phyloP scores from a whole-genome alignment of 2,797 vertebrate genomes.

The Acanthopagrus latus region DNA sequence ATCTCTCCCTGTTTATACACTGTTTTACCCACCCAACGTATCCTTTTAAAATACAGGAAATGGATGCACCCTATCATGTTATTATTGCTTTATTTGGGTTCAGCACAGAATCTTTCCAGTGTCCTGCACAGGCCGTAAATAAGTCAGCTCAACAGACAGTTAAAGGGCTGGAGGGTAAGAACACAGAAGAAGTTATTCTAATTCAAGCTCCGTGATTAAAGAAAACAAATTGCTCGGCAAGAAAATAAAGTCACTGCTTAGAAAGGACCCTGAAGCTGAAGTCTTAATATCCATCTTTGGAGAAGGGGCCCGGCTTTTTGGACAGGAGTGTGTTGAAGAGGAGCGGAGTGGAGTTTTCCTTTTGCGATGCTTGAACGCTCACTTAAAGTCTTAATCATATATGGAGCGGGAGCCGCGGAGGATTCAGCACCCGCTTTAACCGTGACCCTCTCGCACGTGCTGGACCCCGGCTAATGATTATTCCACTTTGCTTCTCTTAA shows the following conservation, averaged over 20 bases:
- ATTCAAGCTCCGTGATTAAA: slow-evolving; percentile 53
- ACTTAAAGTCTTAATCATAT: slow-evolving; percentile 41
- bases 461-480: slow-evolving; percentile 52
- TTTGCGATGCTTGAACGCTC: slow-evolving; percentile 10
- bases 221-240: slow-evolving; percentile 47
- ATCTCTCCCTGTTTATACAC: neutral
- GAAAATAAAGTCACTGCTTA: slow-evolving; percentile 35
- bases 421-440: slow-evolving; percentile 36
- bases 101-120: neutral
- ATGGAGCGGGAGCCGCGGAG: slow-evolving; percentile 32
- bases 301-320: slow-evolving; percentile 26
- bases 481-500: slow-evolving; percentile 52
- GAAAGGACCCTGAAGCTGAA: slow-evolving; percentile 27
- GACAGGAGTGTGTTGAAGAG: slow-evolving; percentile 5
- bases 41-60: neutral
- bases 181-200: slow-evolving; percentile 22
- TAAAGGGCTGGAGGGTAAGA: slow-evolving; percentile 15
- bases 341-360: neutral
- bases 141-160: slow-evolving; percentile 19
- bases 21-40: neutral
- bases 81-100: slow-evolving; percentile 14
- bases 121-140: slow-evolving; percentile 2
- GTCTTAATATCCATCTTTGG: slow-evolving; percentile 57
- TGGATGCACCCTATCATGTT: neutral
- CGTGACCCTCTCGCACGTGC: slow-evolving; percentile 34